A percentile compares a stretch with the other conserved stretches of the same genome.
Conservation (phyloP, 2,888 invertebrate genomes). For the Drosophila austrosaltans region DNA sequence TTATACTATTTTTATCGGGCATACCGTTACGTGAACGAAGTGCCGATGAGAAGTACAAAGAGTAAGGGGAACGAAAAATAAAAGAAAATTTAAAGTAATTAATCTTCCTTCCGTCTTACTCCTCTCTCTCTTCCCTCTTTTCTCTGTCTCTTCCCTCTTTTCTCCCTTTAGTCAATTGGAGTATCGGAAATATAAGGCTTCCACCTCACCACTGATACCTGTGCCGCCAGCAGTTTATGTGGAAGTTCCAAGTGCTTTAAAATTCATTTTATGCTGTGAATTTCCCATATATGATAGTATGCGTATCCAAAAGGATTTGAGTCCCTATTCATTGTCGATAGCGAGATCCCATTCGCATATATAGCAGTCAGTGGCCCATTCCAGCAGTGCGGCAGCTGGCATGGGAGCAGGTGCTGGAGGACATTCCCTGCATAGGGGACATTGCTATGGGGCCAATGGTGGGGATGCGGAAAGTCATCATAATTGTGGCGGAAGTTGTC, state of each 20-base stretch:
- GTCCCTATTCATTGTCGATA: conserved; percentile 82
- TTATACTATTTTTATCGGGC: conserved; percentile 95
- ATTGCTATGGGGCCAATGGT: conserved; percentile 80
- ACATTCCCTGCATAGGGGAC: conserved; percentile 75
- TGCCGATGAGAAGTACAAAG: conserved; percentile 94
- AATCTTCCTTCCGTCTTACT: not conserved
- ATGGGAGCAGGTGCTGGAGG: conserved; percentile 59
- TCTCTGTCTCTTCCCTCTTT: not conserved
- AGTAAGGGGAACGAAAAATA: conserved; percentile 85
- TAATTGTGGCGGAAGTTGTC: conserved; percentile 80
- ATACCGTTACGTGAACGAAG: conserved; percentile 94
- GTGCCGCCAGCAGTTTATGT: conserved; percentile 94
- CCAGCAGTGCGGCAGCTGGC: conserved; percentile 78
- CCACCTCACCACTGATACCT: conserved; percentile 94
- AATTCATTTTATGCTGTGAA: conserved; percentile 94
- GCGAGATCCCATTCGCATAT: conserved; percentile 83
- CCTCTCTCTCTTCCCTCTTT: conserved; percentile 11
- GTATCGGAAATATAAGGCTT: conserved; percentile 93
- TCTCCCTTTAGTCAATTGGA: conserved; percentile 87
- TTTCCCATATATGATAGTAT: conserved; percentile 92
- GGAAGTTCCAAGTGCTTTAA: conserved; percentile 92
- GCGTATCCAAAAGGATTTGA: conserved; percentile 84
- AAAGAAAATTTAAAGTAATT: not conserved
- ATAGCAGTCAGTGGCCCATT: conserved; percentile 83
- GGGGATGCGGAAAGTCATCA: conserved; percentile 79